A percentile compares a stretch with the other conserved stretches of the same genome.
phyloP scores from a whole-genome alignment of 2,113 vertebrate species.

The Saguinus imperator region DNA sequence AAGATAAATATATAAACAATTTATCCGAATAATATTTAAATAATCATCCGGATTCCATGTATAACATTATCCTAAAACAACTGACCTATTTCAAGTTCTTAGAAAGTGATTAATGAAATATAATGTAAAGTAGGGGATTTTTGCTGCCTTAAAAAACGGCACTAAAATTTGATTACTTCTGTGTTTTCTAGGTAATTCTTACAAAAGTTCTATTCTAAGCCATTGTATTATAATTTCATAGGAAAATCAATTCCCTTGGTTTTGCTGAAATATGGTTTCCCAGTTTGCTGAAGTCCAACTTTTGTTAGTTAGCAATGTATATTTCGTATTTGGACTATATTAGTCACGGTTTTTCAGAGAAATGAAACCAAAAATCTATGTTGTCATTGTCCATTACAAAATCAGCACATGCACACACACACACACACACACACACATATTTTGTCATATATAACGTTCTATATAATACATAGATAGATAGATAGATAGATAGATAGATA shows the following conservation, averaged over 20 bases:
- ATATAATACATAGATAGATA: background rate
- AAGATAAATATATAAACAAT: background rate
- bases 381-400: too few relatives aligned
- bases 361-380: background rate
- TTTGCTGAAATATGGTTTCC: conserved; percentile 1
- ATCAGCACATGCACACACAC: background rate
- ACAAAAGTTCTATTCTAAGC: background rate
- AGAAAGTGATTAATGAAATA: background rate
- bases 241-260: background rate
- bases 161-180: background rate
- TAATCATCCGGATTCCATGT: background rate
- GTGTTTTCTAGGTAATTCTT: background rate
- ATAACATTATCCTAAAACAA: background rate
- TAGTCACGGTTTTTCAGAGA: background rate
- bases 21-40: background rate
- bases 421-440: too few relatives aligned
- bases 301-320: background rate
- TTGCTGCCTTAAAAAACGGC: background rate
- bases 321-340: background rate
- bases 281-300: background rate
- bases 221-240: background rate
- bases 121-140: background rate
- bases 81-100: background rate
- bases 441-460: background rate
- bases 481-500: too few relatives aligned